A percentile compares a stretch with the other conserved stretches of the same genome.
Evolutionary conservation across 2,888 invertebrate species (phyloP).

Genomic region (Stenodema calcarata): DNA sequence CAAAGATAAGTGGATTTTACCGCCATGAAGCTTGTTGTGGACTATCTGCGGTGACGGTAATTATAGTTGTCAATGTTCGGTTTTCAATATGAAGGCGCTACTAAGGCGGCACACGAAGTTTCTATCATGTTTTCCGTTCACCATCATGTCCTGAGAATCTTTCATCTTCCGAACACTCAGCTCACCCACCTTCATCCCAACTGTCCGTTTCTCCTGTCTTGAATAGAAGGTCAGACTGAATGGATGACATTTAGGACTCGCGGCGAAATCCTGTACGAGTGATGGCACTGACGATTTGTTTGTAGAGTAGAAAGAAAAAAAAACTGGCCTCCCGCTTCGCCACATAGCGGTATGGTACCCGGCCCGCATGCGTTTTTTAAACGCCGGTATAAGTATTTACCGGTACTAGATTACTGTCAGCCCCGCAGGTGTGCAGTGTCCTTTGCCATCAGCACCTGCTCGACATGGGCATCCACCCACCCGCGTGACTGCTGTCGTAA

Average conservation of each 20-base stretch:
- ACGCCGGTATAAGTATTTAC: background rate
- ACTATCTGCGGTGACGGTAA: no score
- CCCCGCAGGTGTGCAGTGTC: background rate
- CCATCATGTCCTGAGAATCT: background rate
- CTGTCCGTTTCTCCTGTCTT: constrained; percentile 19
- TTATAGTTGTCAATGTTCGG: no score
- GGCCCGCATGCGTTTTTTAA: background rate
- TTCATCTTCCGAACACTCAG: background rate
- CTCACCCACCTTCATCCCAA: background rate
- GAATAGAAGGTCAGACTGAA: constrained; percentile 42
- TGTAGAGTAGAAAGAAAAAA: background rate
- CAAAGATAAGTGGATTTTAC: no score
- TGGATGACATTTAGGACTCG: constrained; percentile 34
- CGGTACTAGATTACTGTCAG: background rate
- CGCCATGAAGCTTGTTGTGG: no score
- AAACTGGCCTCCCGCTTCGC: background rate
- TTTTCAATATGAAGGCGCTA: no score
- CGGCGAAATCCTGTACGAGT: background rate
- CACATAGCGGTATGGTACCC: background rate
- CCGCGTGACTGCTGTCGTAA: background rate
- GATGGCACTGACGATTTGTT: background rate
- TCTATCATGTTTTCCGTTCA: no score
- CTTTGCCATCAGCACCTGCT: background rate
- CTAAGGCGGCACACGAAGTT: no score
- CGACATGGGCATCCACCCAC: background rate